Evolutionary conservation across 2,888 invertebrate species (phyloP), one percentile per base, ranked within the genome.

Genomic region (Monopis laevigella): DNA sequence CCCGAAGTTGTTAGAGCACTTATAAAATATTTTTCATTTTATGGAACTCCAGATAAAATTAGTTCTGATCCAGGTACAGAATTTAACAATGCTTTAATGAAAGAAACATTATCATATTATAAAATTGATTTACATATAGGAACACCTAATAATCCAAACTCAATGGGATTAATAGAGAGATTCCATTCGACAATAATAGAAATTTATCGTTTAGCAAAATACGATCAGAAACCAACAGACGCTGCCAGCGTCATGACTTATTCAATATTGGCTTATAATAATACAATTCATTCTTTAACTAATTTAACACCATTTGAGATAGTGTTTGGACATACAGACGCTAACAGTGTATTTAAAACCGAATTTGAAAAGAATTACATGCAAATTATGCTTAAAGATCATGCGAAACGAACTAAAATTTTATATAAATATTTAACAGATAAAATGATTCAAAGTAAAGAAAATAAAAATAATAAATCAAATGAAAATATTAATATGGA

Each of bases 191-290:
- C 52, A 2, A 38, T 53, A 1, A 39, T 49, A 14, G 52, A 53
- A 42, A 53, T 55, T 1, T 53, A 54, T 28, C 35, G 53, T 10
- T 18, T 55, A 12, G 53, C 53, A 1, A 54, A 53, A 40, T 53
- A 53, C 18, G 47, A 53, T 38, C 14, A 42, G 26, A 43, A 43
- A 12, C 16, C 13, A 6, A 44, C 43, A 2, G 52, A 53, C 40
- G 50, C 49, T 2, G 45, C 47, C 24, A 40, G 45, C 0, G 48
- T 52, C 1, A 56, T 55, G 53, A 51, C 48, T 0, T 55, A 51
- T 26, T 34, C 52, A 0, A 44, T 53, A 7, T 49, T 51, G 45
- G 43, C 51, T 11, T 54, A 54, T 16, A 56, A 55, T 35, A 29
- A 55, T 16, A 45, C 49, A 0, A 55, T 53, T 12, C 51, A 52